Percentiles rank a stretch among this genome's conserved stretches.
Conservation (phyloP, 2,113 vertebrate species). For the Tursiops truncatus region DNA sequence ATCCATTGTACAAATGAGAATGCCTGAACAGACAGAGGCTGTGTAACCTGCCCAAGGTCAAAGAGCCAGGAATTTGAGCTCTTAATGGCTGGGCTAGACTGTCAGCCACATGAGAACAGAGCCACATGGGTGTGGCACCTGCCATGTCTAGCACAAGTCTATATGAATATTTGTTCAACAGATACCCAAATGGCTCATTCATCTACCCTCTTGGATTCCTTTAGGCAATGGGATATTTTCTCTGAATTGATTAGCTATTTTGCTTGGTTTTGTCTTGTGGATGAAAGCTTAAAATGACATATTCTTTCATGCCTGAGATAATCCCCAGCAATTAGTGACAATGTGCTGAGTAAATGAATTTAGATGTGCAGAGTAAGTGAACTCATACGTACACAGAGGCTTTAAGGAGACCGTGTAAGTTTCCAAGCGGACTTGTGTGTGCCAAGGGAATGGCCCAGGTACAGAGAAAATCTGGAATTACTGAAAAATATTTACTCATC, state of each 20-base stretch:
- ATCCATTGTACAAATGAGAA: not conserved
- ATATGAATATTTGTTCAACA: not conserved
- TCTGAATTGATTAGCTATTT: not conserved
- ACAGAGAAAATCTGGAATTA: not conserved
- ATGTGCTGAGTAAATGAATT: not conserved
- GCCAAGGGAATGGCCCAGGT: not conserved
- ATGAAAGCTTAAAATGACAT: not conserved
- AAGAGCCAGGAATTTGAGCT: not conserved
- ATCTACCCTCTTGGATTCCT: not conserved
- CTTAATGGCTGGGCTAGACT: not conserved
- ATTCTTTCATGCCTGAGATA: not conserved
- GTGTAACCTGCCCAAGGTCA: not conserved
- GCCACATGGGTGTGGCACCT: accelerated
- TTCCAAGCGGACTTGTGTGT: not conserved
- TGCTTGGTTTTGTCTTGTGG: not conserved
- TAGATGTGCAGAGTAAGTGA: not conserved
- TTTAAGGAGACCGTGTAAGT: not conserved
- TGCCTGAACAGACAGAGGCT: not conserved
- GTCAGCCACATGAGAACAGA: not conserved
- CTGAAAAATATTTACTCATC: not conserved
- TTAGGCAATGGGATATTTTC: not conserved
- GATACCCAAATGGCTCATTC: not conserved
- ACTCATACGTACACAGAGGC: not conserved
- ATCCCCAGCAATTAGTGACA: not conserved
- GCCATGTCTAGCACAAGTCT: not conserved